Percentiles rank a stretch among this genome's conserved stretches.
Conservation (phyloP, 2,113 vertebrate genomes). For the Setophaga petechia region DNA sequence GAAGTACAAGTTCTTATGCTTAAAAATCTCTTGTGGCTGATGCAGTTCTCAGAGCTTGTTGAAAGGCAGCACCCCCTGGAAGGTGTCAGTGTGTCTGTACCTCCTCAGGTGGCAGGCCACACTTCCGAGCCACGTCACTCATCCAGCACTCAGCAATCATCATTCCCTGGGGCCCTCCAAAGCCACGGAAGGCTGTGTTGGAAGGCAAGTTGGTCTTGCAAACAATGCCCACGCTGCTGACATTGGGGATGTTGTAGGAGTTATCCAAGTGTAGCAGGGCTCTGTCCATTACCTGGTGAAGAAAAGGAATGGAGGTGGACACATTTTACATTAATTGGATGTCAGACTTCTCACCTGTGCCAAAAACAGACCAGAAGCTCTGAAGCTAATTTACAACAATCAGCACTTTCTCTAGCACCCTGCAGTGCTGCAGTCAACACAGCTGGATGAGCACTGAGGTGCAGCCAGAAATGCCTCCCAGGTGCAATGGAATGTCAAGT, state of each 20-base stretch:
- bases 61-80: neutral
- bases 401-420: neutral
- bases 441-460: neutral
- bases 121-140: slow-evolving; percentile 79
- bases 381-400: neutral
- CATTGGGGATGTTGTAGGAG: slow-evolving; percentile 87
- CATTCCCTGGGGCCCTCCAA: slow-evolving; percentile 95
- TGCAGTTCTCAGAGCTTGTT: neutral
- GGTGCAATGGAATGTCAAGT: neutral
- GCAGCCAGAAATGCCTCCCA: neutral
- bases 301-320: neutral
- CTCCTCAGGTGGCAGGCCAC: slow-evolving; percentile 83
- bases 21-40: neutral
- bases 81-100: slow-evolving; percentile 55
- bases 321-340: neutral
- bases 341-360: neutral
- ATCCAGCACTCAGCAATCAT: slow-evolving; percentile 92
- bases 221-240: slow-evolving; percentile 80
- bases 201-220: slow-evolving; percentile 94
- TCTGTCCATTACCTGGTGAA: slow-evolving; percentile 85
- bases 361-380: neutral
- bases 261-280: slow-evolving; percentile 94
- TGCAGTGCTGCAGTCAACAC: neutral
- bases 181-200: slow-evolving; percentile 95
- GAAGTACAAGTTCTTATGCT: neutral